Percentiles rank a stretch among this genome's conserved stretches.
Conservation (phyloP, 2,888 invertebrate species). For the Operophtera brumata region DNA sequence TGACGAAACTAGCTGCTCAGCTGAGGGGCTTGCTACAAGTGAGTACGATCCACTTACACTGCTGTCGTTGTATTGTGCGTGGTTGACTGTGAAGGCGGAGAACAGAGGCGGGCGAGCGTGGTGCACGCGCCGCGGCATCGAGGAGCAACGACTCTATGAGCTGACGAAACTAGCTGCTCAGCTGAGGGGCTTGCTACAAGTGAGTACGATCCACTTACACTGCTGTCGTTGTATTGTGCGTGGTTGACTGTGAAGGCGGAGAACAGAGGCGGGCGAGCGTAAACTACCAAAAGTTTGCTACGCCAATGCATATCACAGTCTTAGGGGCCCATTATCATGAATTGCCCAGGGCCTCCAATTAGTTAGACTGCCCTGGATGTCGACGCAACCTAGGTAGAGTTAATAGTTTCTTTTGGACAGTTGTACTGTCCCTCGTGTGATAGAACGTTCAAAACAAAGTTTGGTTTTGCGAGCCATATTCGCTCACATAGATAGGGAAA, state of each 20-base stretch:
- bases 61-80: conserved; percentile 92
- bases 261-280: conserved; percentile 80
- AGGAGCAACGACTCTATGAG: conserved; percentile 87
- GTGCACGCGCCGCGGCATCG: conserved; percentile 94
- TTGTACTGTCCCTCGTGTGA: too few species aligned
- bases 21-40: conserved; percentile 91
- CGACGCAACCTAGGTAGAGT: too few species aligned
- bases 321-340: too few species aligned
- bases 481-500: too few species aligned
- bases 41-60: conserved; percentile 79
- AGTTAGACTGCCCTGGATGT: too few species aligned
- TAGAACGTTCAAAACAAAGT: too few species aligned
- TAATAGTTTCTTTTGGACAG: too few species aligned
- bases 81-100: conserved; percentile 89
- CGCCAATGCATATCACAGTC: too few species aligned
- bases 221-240: conserved; percentile 92
- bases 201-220: conserved; percentile 92
- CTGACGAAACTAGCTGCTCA: conserved; percentile 95
- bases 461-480: too few species aligned
- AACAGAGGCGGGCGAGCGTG: conserved; percentile 83
- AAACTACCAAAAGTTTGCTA: too few species aligned
- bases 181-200: conserved; percentile 90
- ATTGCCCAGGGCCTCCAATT: too few species aligned
- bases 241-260: conserved; percentile 91
- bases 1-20: conserved; percentile 95